Base-by-base conservation (phyloP, 30 jellyfish, hydroid and myxozoan species). In the Nemopilema nomurai region DNA sequence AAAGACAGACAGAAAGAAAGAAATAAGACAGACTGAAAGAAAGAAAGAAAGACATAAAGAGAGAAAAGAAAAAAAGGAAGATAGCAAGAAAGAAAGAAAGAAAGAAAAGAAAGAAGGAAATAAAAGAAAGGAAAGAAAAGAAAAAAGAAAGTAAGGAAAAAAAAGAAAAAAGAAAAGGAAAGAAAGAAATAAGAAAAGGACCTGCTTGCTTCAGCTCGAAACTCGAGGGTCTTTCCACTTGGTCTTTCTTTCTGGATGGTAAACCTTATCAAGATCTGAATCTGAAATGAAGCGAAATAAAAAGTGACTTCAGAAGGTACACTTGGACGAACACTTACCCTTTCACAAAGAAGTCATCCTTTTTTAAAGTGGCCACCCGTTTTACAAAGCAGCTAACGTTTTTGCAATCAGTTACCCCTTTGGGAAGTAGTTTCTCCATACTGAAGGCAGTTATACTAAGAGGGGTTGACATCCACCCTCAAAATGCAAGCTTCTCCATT, bases 241-340 rank as follows among this genome's bases (percentile, higher is more conserved):
- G 96, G 96, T 22, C 96, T 67, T 66, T 80, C 80, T 50, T 77
- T 87, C 20, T 67, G 78, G 1, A 85, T 80, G 18, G 96, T 50
- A 51, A 87, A 74, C 28, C 66, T 77, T 27, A 87, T 89, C 25
- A 33, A 28, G 30, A 87, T 65, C 32, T 29, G 74, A 28, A 18
- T 28, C 41, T 8, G 25, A 19, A 63, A 63, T 19, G 29, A n/a
- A 4, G 29, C 29, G 26, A 19, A n/a, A 19, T 3, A 19, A 63
- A 4, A 63, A 63, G 4, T 4, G 29, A 7, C 27, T 51, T 51
- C 17, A 52, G 20, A 16, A 17, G 20, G 20, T 52, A 16, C 20
- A 52, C 67, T 52, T 63, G 9, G 13, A 13, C 57, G 57, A 41
- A 41, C 57, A 13, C 57, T 41, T 13, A 41, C 57, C 57, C n/a